Evolutionary conservation across 1,140 invertebrate species (phyloP), one percentile per base, ranked within the genome.

Genomic region (Pogonomyrmex californicus): DNA sequence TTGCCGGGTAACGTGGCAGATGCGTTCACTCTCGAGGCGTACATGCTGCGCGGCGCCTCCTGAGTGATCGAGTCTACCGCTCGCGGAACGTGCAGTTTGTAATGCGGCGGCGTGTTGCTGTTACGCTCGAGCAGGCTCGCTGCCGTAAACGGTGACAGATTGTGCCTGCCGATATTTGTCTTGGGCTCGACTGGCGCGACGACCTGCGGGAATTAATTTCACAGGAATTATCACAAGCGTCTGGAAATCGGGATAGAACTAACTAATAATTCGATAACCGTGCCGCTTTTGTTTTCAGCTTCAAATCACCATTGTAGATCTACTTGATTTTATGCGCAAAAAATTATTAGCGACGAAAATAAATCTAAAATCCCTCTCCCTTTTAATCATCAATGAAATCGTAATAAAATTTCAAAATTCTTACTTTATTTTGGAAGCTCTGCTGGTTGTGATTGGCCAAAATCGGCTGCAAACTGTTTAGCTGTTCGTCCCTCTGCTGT

Each of bases 11-110:
- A 79, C 71, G 92, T 94, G n/a, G 94, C 93, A 6, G 94, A 92
- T 68, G 93, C 88, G 90, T 94, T 95, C 44, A 94, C 91, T 70
- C 93, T 91, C 7, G 94, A 93, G 51, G 77, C 86, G 65, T 94
- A 94, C 73, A 93, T 88, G 63, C 93, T 94, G 14, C 93, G 91
- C 14, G 94, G 91, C n/a, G 82, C 54, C 65, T 95, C 94, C 86
- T 94, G 94, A 66, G 94, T 95, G 12, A 96, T 95, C 10, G 96
- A 96, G 91, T 96, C 97, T 7, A 97, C 95, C 23, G 97, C 97
- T 94, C 96, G 96, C 5, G 97, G 97, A 90, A 97, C 95, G 92
- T 97, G 96, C 81, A 97, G 96, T 91, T 97, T 97, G 92, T 96
- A 96, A 88, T 96, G 94, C 9, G 95, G 94, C 14, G 95, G 94